A percentile compares a stretch with the other conserved stretches of the same genome.
These are phyloP conservation scores for Drosophila mojavensis DNA, from an alignment of 1,140 invertebrate species.

Conservation along the genomic window DNA sequence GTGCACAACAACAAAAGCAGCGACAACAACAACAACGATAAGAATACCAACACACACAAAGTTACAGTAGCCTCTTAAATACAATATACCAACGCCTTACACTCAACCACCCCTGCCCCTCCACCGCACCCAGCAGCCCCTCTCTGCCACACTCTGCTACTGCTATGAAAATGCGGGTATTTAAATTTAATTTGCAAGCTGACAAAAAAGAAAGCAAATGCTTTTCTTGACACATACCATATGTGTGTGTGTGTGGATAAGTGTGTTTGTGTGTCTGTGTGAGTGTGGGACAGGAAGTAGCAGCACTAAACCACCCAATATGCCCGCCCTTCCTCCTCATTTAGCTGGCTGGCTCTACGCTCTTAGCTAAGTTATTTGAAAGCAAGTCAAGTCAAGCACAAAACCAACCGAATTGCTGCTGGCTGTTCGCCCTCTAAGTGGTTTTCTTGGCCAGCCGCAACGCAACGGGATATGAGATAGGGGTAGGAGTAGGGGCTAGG, in stretches of 20 bases:
- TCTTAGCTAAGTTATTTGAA: slow-evolving; percentile 23
- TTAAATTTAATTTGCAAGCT: slow-evolving; percentile 78
- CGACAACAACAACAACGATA: slow-evolving; percentile 40
- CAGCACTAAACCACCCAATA: slow-evolving; percentile 21
- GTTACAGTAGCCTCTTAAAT: slow-evolving; percentile 48
- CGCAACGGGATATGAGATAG: background rate
- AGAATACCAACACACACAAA: slow-evolving; percentile 36
- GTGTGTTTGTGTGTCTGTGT: slow-evolving; percentile 3
- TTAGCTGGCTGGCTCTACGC: no score
- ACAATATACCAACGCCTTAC: slow-evolving; percentile 5
- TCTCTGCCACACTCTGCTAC: slow-evolving; percentile 6
- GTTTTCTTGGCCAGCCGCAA: slow-evolving; percentile 32
- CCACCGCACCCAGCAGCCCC: background rate
- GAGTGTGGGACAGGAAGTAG: slow-evolving; percentile 54
- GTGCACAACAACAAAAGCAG: slow-evolving; percentile 35
- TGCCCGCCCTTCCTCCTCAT: background rate
- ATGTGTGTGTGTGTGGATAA: slow-evolving; percentile 27
- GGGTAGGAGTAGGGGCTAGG: background rate
- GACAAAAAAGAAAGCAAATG: slow-evolving; percentile 71
- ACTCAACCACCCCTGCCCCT: background rate
- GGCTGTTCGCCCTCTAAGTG: slow-evolving; percentile 22
- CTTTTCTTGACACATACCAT: slow-evolving; percentile 63
- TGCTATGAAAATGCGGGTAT: slow-evolving; percentile 60
- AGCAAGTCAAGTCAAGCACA: slow-evolving; percentile 35
- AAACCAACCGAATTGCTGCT: slow-evolving; percentile 29